Evolutionary conservation across 2,888 invertebrate genomes (phyloP), one percentile per base, ranked within the genome.

Genomic region (Pomacea canaliculata): DNA sequence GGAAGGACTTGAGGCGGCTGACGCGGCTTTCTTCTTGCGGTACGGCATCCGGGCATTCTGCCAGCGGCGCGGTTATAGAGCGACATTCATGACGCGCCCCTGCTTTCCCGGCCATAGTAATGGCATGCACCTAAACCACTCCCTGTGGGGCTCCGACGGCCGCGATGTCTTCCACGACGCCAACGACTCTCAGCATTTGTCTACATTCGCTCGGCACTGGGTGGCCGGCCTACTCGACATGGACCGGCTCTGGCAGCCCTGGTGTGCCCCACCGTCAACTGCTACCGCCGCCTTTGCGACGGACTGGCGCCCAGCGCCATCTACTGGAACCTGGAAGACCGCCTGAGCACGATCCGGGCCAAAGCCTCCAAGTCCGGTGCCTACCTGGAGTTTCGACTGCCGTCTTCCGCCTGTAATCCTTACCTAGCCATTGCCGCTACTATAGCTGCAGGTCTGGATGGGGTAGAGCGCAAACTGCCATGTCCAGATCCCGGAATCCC

Each of bases 111-210:
- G 63, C 8, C 16, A 23, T 7, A 68, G 70, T 60, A 77, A 65
- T 69, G 79, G 77, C 37, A 70, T 79, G 10, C 79, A 79, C 70
- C 75, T 72, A 16, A 79, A 77, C 67, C 77, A 77, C 62, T 79
- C 79, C 9, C 59, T 79, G 65, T 79, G 79, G 79, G 72, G 74
- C 12, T 2, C 37, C 9, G 67, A 71, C 18, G 79, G 77, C 12
- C 10, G 62, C 37, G 77, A 77, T 65, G 77, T 73, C 7, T 73
- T 79, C 70, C 19, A 72, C 19, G 79, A 79, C 51, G 18, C 59
- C 12, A 48, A 56, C 12, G 66, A 75, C 59, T 74, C 76, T 1
- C 37, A 75, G 23, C 66, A 70, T 7, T 59, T 79, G 18, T 79
- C 79, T 2, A 23, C 70, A n/a, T 71, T 79, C 16, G 79, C 77